Evolutionary conservation across 2,113 vertebrate species (phyloP), one percentile per base, ranked within the genome.

Genomic region (Actinemys pallida): DNA sequence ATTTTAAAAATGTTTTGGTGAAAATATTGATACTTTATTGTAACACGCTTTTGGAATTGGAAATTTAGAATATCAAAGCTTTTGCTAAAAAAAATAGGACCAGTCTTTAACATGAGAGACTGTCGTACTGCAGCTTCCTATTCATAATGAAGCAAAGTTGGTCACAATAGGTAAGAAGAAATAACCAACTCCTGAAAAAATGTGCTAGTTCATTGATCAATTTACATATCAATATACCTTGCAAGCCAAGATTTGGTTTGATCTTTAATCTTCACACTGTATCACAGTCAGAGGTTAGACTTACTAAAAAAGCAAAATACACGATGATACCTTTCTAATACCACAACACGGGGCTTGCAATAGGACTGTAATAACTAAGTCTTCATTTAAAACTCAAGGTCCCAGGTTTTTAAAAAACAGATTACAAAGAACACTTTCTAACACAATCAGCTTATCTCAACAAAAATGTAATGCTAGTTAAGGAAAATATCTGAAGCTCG

Each of bases 361-460:
- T 81, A 89, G 81, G 35, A 78, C 81, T 94, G 82, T 93, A 95
- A 90, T 86, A 82, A 96, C 81, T 96, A 94, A 87, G 17, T 93
- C 10, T 89, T 87, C 5, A 80, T 83, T 84, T 93, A 94, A 82
- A 95, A 94, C 56, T 94, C 4, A 2, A 87, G 54, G 31, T 42
- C 85, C 80, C 17, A 29, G 4, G 0, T 80, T 29, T 82, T 92
- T 85, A 93, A 91, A 90, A 65, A 89, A 86, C 53, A 88, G 94
- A 88, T 94, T 96, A 89, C 81, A 65, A 8, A 87, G 87, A 90
- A 14, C 39, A 50, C 50, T 94, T 92, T 92, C 87, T 94, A 91
- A 96, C 82, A 95, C 14, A 81, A 81, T 24, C 10, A 45, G 54
- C 49, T 49, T 53, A 50, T 81, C 53, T 91, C 76, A 84, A 89